A percentile compares a stretch with the other conserved stretches of the same genome.
Evolutionary conservation across 2,888 invertebrate species (phyloP).

Genomic region (Troglohyphantes excavatus): DNA sequence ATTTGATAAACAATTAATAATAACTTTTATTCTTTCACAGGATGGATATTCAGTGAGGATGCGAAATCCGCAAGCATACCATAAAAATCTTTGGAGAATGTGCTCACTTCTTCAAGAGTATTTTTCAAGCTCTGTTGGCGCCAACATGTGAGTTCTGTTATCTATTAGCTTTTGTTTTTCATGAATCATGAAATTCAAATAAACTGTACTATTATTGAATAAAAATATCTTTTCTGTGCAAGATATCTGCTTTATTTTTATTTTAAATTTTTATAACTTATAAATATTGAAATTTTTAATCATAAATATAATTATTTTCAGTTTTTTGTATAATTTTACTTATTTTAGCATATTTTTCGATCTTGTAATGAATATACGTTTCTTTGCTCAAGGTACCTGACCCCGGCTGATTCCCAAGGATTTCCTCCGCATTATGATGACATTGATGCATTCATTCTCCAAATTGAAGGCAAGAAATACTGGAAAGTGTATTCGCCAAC

Average conservation of each 20-base stretch:
- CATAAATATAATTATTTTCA: not conserved
- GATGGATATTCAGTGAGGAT: slow-evolving; percentile 95
- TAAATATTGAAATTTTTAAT: no score
- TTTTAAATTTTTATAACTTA: no score
- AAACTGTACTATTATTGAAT: no score
- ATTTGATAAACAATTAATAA: no score
- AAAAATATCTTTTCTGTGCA: no score
- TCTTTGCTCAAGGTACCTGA: slow-evolving; percentile 87
- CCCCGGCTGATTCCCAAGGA: slow-evolving; percentile 97
- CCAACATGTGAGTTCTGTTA: slow-evolving; percentile 88
- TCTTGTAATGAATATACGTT: not conserved
- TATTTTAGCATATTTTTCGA: not conserved
- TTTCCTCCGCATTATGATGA: slow-evolving; percentile 99
- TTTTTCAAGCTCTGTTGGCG: slow-evolving; percentile 96
- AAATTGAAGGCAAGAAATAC: slow-evolving; percentile 96
- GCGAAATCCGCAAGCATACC: slow-evolving; percentile 94
- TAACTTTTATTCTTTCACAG: slow-evolving; percentile 80
- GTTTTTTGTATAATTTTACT: not conserved
- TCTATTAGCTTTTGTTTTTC: no score
- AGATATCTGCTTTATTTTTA: no score
- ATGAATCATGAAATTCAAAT: no score
- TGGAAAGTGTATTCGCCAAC: slow-evolving; percentile 95
- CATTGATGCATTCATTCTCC: slow-evolving; percentile 98
- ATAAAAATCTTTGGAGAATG: slow-evolving; percentile 85
- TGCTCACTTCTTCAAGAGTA: slow-evolving; percentile 89